phyloP scores from a whole-genome alignment of 2,797 vertebrate genomes.

The Peromyscus eremicus region DNA sequence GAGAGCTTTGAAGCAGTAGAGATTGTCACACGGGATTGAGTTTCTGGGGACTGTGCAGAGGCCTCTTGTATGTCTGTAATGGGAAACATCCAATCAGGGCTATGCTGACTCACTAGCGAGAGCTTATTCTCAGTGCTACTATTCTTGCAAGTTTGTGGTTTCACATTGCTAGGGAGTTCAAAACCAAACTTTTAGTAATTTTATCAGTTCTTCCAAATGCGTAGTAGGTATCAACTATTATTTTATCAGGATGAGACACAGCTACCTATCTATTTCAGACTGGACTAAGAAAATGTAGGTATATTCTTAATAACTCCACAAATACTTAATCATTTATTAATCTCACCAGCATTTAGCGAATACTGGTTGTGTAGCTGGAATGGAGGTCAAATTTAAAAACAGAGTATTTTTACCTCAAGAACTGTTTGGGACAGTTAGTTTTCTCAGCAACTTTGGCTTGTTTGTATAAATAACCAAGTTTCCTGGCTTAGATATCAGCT shows the following conservation, averaged over 20 bases:
- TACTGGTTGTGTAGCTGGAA: not conserved
- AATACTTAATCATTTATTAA: not conserved
- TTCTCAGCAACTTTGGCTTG: not conserved
- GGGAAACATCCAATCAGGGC: not conserved
- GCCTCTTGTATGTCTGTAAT: not conserved
- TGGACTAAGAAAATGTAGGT: not conserved
- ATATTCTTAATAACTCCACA: constrained; percentile 23
- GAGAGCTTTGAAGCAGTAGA: not conserved
- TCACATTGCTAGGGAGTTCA: not conserved
- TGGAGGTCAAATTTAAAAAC: not conserved
- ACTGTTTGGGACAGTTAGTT: not conserved
- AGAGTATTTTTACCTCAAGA: not conserved
- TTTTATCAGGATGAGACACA: constrained; percentile 21
- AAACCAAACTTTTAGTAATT: not conserved
- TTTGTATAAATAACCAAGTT: not conserved
- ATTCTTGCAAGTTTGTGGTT: not conserved
- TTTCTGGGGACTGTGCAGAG: not conserved
- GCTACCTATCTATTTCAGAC: constrained; percentile 11
- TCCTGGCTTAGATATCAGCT: not conserved
- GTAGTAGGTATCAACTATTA: not conserved
- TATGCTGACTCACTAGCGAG: not conserved
- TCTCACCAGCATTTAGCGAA: not conserved
- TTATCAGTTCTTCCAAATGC: not conserved
- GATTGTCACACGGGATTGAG: not conserved
- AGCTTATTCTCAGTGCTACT: not conserved